A percentile compares a stretch with the other conserved stretches of the same genome.
These are phyloP conservation scores for Gymnopithys bicolor DNA, from an alignment of 2,797 vertebrate genomes.

Conservation along the genomic window DNA sequence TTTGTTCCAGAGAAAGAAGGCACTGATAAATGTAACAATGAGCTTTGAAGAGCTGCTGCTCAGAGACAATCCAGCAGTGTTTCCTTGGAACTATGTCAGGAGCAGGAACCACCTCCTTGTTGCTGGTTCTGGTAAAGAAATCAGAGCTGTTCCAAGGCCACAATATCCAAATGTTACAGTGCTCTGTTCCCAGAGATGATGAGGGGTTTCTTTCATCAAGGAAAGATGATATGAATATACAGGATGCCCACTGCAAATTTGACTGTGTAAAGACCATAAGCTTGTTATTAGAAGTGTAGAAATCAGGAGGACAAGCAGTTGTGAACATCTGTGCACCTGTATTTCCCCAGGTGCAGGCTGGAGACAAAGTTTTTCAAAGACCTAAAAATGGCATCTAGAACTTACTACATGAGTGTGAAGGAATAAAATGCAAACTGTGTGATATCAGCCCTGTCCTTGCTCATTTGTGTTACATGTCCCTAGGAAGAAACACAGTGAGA, in stretches of 20 bases:
- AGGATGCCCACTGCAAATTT: background rate
- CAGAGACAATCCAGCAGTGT: slow-evolving; percentile 13
- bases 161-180: background rate
- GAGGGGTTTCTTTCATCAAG: background rate
- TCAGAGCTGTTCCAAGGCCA: background rate
- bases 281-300: background rate
- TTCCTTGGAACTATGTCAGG: background rate
- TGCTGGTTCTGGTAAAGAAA: slow-evolving; percentile 4
- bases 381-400: background rate
- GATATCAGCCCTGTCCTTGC: background rate
- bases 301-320: background rate
- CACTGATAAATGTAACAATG: slow-evolving; percentile 31
- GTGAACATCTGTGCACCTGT: background rate
- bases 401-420: background rate
- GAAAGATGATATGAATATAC: background rate
- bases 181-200: background rate
- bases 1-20: slow-evolving; percentile 8
- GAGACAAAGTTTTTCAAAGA: background rate
- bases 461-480: background rate
- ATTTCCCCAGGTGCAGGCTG: background rate
- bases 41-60: slow-evolving; percentile 3
- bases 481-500: background rate
- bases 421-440: background rate
- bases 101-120: background rate
- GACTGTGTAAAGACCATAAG: background rate